A percentile compares a stretch with the other conserved stretches of the same genome.
Evolutionary conservation across 2,113 vertebrate species (phyloP).

Genomic region (Mormoops blainvillei): DNA sequence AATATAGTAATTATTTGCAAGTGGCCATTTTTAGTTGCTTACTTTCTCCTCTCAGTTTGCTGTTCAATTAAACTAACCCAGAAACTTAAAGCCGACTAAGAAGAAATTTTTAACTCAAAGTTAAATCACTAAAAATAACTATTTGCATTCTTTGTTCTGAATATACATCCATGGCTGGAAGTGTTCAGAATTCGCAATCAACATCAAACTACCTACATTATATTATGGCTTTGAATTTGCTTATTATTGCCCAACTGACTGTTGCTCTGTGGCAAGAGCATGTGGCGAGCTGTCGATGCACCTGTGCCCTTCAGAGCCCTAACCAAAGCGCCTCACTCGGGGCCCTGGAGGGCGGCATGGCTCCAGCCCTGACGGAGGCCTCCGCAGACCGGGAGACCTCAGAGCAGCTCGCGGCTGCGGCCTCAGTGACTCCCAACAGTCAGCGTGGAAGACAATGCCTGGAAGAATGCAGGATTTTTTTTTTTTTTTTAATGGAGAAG

Average conservation of each 20-base stretch:
- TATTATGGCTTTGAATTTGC: background rate
- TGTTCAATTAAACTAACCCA: background rate
- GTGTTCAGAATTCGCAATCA: background rate
- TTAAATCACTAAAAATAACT: background rate
- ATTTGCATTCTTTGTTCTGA: background rate
- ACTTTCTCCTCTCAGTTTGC: background rate
- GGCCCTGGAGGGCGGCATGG: background rate
- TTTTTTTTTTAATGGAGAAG: background rate
- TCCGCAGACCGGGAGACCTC: background rate
- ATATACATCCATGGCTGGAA: background rate
- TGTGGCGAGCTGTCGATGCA: background rate
- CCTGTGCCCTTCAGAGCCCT: background rate
- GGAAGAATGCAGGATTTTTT: background rate
- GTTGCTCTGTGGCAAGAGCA: background rate
- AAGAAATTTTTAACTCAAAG: background rate
- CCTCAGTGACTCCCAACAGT: background rate
- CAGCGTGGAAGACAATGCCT: background rate
- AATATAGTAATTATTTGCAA: background rate
- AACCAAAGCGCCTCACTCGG: background rate
- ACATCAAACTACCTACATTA: background rate
- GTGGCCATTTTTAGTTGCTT: slow-evolving; percentile 1
- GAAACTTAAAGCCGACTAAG: background rate
- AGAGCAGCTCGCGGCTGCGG: background rate
- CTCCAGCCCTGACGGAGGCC: background rate
- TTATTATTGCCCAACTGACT: background rate